Percentiles rank a stretch among this genome's conserved stretches.
phyloP scores from a whole-genome alignment of 2,888 invertebrate genomes.

The Platypus cylindrus region DNA sequence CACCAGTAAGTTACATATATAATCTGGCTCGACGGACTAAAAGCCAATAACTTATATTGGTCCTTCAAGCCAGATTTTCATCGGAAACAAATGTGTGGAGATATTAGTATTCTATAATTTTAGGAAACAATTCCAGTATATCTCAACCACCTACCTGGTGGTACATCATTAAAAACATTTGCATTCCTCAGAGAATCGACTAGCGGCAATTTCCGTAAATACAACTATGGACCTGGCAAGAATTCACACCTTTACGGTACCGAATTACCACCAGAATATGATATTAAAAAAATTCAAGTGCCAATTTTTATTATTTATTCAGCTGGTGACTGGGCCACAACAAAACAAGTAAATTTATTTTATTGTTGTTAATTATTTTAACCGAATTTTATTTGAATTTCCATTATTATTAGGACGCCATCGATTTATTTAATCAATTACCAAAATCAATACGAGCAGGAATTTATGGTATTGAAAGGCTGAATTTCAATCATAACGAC shows the following conservation, averaged over 20 bases:
- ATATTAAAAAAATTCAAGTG: constrained; percentile 43
- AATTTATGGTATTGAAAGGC: constrained; percentile 26
- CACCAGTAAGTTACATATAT: constrained; percentile 25
- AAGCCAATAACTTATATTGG: too few relatives aligned
- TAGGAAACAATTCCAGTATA: constrained; percentile 31
- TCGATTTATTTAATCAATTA: constrained; percentile 27
- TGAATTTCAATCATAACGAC: constrained; percentile 33
- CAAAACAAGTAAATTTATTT: constrained; percentile 38
- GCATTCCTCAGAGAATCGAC: constrained; percentile 27
- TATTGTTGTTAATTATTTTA: neutral
- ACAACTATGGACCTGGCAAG: constrained; percentile 40
- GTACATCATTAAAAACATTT: constrained; percentile 28
- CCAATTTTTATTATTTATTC: constrained; percentile 50
- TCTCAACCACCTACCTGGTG: constrained; percentile 29
- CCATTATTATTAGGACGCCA: constrained; percentile 28
- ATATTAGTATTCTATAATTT: too few relatives aligned
- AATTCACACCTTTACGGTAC: constrained; percentile 39
- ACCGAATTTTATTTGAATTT: neutral
- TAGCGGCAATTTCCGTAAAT: constrained; percentile 40
- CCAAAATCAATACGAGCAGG: constrained; percentile 26
- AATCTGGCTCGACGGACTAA: too few relatives aligned
- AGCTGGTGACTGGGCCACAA: constrained; percentile 48
- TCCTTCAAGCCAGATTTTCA: too few relatives aligned
- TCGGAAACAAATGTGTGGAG: too few relatives aligned
- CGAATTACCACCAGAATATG: constrained; percentile 43